A percentile compares a stretch with the other conserved stretches of the same genome.
phyloP scores from a whole-genome alignment of 2,797 vertebrate species.

The Enteromius trimaculatus region DNA sequence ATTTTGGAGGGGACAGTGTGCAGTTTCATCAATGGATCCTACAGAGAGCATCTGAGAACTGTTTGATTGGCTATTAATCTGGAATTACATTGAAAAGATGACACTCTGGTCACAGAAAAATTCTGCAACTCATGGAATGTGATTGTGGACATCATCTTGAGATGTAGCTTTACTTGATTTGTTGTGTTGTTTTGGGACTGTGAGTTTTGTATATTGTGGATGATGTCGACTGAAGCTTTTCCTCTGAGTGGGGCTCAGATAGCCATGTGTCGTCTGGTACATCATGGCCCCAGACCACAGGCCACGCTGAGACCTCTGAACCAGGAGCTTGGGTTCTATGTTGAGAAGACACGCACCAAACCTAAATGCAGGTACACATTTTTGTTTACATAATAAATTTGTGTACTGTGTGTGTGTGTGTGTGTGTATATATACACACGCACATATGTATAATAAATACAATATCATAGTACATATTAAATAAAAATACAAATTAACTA shows the following conservation, averaged over 20 bases:
- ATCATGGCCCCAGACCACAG: conserved; percentile 75
- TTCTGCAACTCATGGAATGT: not conserved
- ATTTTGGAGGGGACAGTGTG: not conserved
- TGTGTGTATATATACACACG: too few species aligned
- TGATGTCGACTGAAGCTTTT: conserved; percentile 69
- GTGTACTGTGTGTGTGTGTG: too few species aligned
- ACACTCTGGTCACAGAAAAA: not conserved
- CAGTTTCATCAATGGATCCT: not conserved
- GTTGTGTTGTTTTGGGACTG: not conserved
- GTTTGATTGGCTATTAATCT: not conserved
- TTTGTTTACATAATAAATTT: too few species aligned
- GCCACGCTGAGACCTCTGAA: conserved; percentile 77
- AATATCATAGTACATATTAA: too few species aligned
- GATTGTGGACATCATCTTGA: not conserved
- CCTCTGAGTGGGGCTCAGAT: conserved; percentile 78
- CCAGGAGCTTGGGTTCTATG: conserved; percentile 78
- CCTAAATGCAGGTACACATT: conserved; percentile 80
- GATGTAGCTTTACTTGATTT: not conserved
- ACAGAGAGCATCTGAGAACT: not conserved
- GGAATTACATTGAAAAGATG: not conserved
- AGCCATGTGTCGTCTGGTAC: conserved; percentile 80
- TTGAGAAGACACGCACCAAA: conserved; percentile 76
- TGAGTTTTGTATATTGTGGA: not conserved
- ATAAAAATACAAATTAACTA: too few species aligned
- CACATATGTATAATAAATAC: too few species aligned